Base-by-base conservation (phyloP, 2,113 vertebrate species). In the Oceanodroma tethys region DNA sequence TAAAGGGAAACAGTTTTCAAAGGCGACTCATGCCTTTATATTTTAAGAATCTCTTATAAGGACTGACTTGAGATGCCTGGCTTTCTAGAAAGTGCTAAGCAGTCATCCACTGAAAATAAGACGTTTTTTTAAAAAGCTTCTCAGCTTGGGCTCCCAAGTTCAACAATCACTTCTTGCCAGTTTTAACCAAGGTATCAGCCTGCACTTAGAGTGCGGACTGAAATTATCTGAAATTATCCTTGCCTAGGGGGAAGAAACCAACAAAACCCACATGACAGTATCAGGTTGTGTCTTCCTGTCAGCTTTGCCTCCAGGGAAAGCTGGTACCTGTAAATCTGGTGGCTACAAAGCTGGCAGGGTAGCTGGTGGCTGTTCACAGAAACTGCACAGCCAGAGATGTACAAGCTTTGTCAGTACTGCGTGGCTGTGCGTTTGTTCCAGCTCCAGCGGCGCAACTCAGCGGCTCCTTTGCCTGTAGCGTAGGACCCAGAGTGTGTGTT, bases 1-100 rank as follows among this genome's bases (percentile, higher is more conserved):
- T 58, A 94, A 97, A 94, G 73, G 91, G 83, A 96, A 94, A 47
- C 88, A 89, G 25, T 95, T 97, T 95, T 87, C 70, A 93, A 85
- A 91, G 91, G 73, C 78, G 1, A 75, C 60, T 97, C 91, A 94
- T 85, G 78, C 84, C 71, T 89, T 62, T 79, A 50, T 96, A 96
- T 96, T 95, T 96, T 93, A 93, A 93, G 94, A 95, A 89, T 91
- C 66, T 76, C 34, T 50, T 83, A 36, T 21, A 85, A 86, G 81
- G 45, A 45, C 38, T 59, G 66, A 71, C 76, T 92, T 74, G 82
- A 45, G 56, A 74, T 83, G 67, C 40, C 45, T 86, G 27, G 38
- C 43, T 97, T 93, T 95, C 86, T 91, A 62, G 86, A 96, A 96
- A 85, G 83, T 38, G 71, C 76, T 79, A 91, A 84, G 56, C 80